Conservation (phyloP, 2,113 vertebrate genomes). For the Holacanthus passer region DNA sequence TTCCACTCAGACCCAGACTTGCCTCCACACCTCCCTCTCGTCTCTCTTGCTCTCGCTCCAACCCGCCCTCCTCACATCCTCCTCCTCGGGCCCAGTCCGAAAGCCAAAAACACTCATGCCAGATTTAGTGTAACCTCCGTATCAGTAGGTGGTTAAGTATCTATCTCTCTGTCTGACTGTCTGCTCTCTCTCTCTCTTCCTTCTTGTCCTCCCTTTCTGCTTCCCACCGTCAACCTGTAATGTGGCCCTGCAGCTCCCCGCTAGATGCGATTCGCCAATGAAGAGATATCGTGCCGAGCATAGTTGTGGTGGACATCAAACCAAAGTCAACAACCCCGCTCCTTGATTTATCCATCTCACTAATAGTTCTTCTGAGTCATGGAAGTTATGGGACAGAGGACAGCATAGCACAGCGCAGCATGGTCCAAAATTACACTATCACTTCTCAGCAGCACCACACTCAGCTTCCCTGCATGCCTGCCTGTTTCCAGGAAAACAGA, state of each 20-base stretch:
- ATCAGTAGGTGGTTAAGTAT: slow-evolving; percentile 59
- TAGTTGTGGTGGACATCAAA: slow-evolving; percentile 26
- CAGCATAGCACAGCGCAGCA: background rate
- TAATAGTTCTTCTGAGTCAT: slow-evolving; percentile 41
- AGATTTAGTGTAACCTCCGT: slow-evolving; percentile 54
- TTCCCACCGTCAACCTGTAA: slow-evolving; percentile 25
- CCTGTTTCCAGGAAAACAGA: slow-evolving; percentile 46
- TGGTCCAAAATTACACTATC: slow-evolving; percentile 22
- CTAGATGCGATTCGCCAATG: slow-evolving; percentile 26
- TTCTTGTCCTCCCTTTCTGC: slow-evolving; percentile 14
- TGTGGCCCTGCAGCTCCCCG: slow-evolving; percentile 15
- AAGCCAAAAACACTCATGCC: slow-evolving; percentile 51
- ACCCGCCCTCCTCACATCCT: slow-evolving; percentile 59
- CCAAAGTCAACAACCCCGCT: slow-evolving; percentile 25
- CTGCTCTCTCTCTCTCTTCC: slow-evolving; percentile 21
- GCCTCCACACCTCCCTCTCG: slow-evolving; percentile 63
- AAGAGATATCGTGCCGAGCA: slow-evolving; percentile 29
- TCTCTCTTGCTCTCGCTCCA: slow-evolving; percentile 47
- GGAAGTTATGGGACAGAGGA: slow-evolving; percentile 27
- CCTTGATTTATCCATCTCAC: slow-evolving; percentile 50
- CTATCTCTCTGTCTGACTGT: slow-evolving; percentile 42
- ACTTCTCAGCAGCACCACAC: slow-evolving; percentile 22
- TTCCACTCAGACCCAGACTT: slow-evolving; percentile 77
- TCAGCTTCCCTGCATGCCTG: slow-evolving; percentile 32
- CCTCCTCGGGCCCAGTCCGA: slow-evolving; percentile 36